Evolutionary conservation across 2,113 vertebrate species (phyloP).

Genomic region (Sinosuthora webbiana): DNA sequence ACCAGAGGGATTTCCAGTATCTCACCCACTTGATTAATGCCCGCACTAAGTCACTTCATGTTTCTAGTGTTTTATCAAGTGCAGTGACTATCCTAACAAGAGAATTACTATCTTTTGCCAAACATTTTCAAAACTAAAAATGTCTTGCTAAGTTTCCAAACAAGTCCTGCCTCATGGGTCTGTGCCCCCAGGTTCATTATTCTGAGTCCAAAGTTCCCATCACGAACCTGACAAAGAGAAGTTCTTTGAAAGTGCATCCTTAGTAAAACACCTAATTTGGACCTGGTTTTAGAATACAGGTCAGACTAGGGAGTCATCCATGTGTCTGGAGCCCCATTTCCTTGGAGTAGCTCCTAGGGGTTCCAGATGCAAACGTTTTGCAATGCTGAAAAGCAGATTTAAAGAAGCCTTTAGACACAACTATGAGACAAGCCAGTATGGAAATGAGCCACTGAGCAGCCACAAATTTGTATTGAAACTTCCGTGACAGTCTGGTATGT

Average conservation of each 20-base stretch:
- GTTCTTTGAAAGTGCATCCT: neutral
- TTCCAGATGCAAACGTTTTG: neutral
- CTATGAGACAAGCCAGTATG: neutral
- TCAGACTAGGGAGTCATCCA: neutral
- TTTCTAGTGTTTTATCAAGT: neutral
- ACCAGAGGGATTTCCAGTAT: slow-evolving; percentile 51
- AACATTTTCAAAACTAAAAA: neutral
- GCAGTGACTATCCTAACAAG: neutral
- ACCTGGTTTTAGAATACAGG: neutral
- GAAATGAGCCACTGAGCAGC: neutral
- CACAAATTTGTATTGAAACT: slow-evolving; percentile 14
- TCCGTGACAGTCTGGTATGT: neutral
- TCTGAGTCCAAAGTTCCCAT: neutral
- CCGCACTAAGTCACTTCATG: neutral
- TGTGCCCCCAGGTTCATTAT: neutral
- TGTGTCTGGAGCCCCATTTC: neutral
- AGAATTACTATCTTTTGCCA: neutral
- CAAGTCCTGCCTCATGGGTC: neutral
- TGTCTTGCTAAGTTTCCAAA: neutral
- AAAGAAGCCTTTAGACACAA: neutral
- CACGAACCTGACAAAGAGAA: neutral
- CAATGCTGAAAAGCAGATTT: neutral
- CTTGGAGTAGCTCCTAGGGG: neutral
- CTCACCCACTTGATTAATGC: slow-evolving; percentile 28
- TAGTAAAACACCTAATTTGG: neutral